A percentile compares a stretch with the other conserved stretches of the same genome.
Conservation (phyloP, 2,888 invertebrate genomes). For the Parelbella ahira region DNA sequence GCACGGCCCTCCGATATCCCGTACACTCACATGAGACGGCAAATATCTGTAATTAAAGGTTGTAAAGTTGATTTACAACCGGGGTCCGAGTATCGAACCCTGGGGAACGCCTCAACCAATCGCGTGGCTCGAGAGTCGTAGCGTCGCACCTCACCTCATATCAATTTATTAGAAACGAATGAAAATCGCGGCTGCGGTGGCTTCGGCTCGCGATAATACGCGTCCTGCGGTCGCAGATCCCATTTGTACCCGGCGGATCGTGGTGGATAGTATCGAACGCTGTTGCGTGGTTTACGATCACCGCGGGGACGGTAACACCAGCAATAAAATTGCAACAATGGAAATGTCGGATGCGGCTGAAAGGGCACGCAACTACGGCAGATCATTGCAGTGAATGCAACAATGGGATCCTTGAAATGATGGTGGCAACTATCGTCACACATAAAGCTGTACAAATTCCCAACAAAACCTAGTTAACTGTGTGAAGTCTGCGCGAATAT, state of each 20-base stretch:
- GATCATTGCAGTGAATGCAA: slow-evolving; percentile 76
- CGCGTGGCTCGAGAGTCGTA: slow-evolving; percentile 45
- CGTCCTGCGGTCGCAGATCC: slow-evolving; percentile 70
- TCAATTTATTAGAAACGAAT: slow-evolving; percentile 80
- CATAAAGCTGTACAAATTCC: slow-evolving; percentile 55
- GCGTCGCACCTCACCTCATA: slow-evolving; percentile 59
- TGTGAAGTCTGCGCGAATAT: slow-evolving; percentile 16
- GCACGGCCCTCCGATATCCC: slow-evolving; percentile 75
- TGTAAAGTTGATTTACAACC: slow-evolving; percentile 80
- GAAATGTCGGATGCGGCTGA: slow-evolving; percentile 74
- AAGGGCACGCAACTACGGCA: slow-evolving; percentile 67
- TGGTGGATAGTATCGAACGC: slow-evolving; percentile 69
- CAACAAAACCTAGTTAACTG: slow-evolving; percentile 44
- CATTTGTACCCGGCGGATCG: slow-evolving; percentile 59
- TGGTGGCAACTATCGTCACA: slow-evolving; percentile 72
- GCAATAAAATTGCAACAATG: slow-evolving; percentile 79
- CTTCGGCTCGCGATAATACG: slow-evolving; percentile 64
- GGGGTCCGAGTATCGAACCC: slow-evolving; percentile 67
- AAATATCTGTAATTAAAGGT: slow-evolving; percentile 81
- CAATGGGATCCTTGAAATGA: slow-evolving; percentile 72
- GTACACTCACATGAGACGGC: slow-evolving; percentile 74
- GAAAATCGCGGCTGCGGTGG: slow-evolving; percentile 75
- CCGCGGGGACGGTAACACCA: slow-evolving; percentile 73
- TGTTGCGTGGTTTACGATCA: slow-evolving; percentile 71
- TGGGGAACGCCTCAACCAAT: slow-evolving; percentile 72